A percentile compares a stretch with the other conserved stretches of the same genome.
Evolutionary conservation across 1,140 invertebrate species (phyloP).

Genomic region (Rhysida immarginata): DNA sequence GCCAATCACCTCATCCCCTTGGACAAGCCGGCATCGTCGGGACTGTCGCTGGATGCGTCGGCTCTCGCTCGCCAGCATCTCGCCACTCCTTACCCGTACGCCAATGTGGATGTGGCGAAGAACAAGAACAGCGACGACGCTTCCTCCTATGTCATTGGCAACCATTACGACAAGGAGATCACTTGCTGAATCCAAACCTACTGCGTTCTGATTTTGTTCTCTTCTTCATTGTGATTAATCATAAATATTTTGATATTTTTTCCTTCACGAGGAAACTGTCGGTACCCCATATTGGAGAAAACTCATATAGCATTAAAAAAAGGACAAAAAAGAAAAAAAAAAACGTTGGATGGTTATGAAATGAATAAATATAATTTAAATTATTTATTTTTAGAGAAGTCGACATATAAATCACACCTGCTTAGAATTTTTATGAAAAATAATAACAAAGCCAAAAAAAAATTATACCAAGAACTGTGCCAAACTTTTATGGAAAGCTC

Average conservation of each 20-base stretch:
- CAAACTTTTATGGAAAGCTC: no score
- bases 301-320: no score
- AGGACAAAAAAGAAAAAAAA: no score
- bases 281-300: slow-evolving; percentile 8
- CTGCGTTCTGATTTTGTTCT: neutral
- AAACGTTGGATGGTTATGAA: no score
- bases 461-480: no score
- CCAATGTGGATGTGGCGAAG: slow-evolving; percentile 18
- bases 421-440: no score
- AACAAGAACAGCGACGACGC: slow-evolving; percentile 12
- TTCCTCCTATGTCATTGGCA: slow-evolving; percentile 15
- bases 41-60: slow-evolving; percentile 29
- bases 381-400: no score
- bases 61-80: slow-evolving; percentile 22
- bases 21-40: slow-evolving; percentile 21
- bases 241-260: neutral
- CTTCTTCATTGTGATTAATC: neutral
- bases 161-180: slow-evolving; percentile 14
- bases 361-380: no score
- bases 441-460: no score
- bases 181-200: slow-evolving; percentile 7
- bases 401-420: no score
- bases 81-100: slow-evolving; percentile 16
- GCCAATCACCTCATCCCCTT: neutral
- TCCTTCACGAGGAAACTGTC: neutral